Evolutionary conservation across 1,140 invertebrate species (phyloP).

Genomic region (Drosophila jambulina): DNA sequence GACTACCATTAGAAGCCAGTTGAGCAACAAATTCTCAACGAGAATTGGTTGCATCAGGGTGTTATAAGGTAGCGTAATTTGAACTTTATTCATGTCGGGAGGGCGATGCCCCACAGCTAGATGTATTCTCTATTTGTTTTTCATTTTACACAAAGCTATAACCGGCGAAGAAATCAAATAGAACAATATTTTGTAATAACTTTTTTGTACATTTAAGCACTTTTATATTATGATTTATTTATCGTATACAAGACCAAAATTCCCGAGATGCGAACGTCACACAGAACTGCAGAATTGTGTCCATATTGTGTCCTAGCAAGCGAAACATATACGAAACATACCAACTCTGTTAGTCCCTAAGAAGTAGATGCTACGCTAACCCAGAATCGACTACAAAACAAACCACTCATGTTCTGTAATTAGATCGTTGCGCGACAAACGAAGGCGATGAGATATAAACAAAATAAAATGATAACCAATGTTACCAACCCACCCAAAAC

Average conservation of each 20-base stretch:
- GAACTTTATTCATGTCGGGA: constrained; percentile 35
- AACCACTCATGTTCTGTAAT: constrained; percentile 57
- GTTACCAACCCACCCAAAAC: constrained; percentile 75
- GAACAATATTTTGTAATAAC: constrained; percentile 70
- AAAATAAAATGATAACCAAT: constrained; percentile 65
- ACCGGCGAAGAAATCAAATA: constrained; percentile 59
- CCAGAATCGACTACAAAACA: constrained; percentile 40
- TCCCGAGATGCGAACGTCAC: constrained; percentile 21
- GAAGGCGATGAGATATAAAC: constrained; percentile 32
- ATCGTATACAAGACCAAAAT: constrained; percentile 33
- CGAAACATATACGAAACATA: constrained; percentile 40
- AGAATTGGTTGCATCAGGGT: constrained; percentile 24
- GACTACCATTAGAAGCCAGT: constrained; percentile 26
- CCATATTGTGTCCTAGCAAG: constrained; percentile 23
- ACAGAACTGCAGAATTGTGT: constrained; percentile 21
- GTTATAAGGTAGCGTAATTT: constrained; percentile 57
- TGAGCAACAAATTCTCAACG: constrained; percentile 25
- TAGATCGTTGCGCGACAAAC: constrained; percentile 56
- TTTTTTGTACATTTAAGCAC: constrained; percentile 65
- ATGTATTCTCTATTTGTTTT: constrained; percentile 53
- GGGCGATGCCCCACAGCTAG: constrained; percentile 31
- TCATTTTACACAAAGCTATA: constrained; percentile 16
- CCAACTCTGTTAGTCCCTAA: constrained; percentile 71
- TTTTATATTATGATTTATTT: constrained; percentile 68
- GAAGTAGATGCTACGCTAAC: constrained; percentile 66